These are phyloP conservation scores for Tetragonisca angustula DNA, from an alignment of 2,888 invertebrate genomes.

Conservation along the genomic window DNA sequence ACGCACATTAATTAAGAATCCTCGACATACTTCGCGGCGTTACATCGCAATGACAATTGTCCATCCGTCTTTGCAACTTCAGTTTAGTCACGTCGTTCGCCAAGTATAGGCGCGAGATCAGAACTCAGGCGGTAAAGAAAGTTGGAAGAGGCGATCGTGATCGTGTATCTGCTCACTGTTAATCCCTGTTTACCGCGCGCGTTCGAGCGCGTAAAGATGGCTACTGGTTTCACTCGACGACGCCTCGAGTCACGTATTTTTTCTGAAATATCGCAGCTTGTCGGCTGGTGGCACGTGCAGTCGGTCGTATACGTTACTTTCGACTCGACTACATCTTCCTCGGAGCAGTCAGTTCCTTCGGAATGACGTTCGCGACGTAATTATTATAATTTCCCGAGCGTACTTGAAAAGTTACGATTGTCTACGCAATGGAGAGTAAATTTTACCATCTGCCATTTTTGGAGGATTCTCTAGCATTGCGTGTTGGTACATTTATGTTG, in stretches of 20 bases:
- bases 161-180: not conserved
- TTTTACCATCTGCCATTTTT: too few species aligned
- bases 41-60: constrained; percentile 4
- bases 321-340: constrained; percentile 59
- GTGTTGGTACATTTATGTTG: too few species aligned
- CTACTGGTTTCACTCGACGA: constrained; percentile 51
- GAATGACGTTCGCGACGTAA: constrained; percentile 20
- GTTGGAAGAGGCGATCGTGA: not conserved
- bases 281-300: constrained; percentile 35
- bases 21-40: constrained; percentile 8
- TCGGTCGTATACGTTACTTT: constrained; percentile 51
- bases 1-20: constrained; percentile 15
- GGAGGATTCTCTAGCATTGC: too few species aligned
- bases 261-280: constrained; percentile 54
- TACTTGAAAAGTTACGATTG: not conserved
- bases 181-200: constrained; percentile 36
- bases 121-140: not conserved
- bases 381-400: constrained; percentile 4
- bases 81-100: constrained; percentile 2
- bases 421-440: too few species aligned
- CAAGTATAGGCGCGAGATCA: not conserved
- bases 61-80: not conserved
- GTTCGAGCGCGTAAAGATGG: constrained; percentile 25
- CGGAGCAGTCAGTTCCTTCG: not conserved
- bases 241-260: constrained; percentile 30